Evolutionary conservation across 2,888 invertebrate genomes (phyloP).

Genomic region (Hedya salicella): DNA sequence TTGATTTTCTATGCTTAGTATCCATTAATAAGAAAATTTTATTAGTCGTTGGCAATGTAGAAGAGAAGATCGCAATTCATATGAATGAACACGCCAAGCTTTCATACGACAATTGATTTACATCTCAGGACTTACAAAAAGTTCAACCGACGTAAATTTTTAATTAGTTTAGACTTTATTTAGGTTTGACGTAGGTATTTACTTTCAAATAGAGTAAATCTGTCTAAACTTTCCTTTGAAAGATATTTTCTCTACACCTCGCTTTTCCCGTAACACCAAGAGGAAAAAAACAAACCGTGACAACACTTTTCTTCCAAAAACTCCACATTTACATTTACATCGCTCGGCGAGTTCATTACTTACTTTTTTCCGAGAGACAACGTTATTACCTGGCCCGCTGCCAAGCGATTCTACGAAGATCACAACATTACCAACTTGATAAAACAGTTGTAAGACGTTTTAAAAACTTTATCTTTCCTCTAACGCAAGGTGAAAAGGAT

Average conservation of each 20-base stretch:
- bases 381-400: constrained; percentile 26
- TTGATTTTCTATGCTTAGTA: no score
- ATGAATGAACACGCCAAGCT: no score
- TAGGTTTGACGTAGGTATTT: no score
- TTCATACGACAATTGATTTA: no score
- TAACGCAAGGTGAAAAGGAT: neutral
- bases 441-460: neutral
- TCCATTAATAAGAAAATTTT: no score
- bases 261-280: constrained; percentile 1
- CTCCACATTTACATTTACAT: constrained; percentile 24
- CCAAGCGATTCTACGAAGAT: constrained; percentile 38
- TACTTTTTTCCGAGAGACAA: constrained; percentile 39
- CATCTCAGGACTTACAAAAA: no score
- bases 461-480: neutral
- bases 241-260: neutral
- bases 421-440: constrained; percentile 16
- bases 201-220: neutral
- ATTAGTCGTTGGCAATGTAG: no score
- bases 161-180: no score
- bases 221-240: constrained; percentile 2
- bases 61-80: no score
- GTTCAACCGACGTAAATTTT: no score
- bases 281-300: constrained; percentile 22
- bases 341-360: constrained; percentile 36
- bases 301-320: constrained; percentile 28